Conservation (phyloP, 2,888 invertebrate species). For the Chalcis sispes region DNA sequence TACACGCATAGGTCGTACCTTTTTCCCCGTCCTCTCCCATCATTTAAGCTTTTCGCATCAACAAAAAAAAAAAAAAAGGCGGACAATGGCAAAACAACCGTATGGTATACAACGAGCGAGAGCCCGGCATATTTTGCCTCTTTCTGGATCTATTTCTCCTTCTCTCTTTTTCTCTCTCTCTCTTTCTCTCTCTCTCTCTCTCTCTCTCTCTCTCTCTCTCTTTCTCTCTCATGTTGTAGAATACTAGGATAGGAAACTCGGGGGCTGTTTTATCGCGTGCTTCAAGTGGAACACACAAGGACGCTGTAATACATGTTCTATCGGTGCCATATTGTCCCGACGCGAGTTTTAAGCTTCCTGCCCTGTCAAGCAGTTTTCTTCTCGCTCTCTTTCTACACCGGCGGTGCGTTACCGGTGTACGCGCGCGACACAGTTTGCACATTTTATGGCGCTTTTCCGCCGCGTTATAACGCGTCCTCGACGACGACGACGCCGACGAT, state of each 20-base stretch:
- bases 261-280: slow-evolving; percentile 38
- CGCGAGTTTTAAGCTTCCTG: slow-evolving; percentile 52
- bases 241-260: no score
- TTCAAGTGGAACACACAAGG: slow-evolving; percentile 34
- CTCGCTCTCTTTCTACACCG: no score
- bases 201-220: background rate
- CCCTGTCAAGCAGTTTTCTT: slow-evolving; percentile 17
- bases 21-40: no score
- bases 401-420: slow-evolving; percentile 23
- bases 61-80: no score
- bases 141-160: background rate
- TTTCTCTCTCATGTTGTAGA: background rate
- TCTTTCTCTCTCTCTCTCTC: background rate
- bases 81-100: no score
- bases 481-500: background rate
- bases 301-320: slow-evolving; percentile 41
- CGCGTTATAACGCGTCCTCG: background rate
- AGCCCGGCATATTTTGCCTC: no score
- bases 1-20: no score
- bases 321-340: slow-evolving; percentile 49
- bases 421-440: slow-evolving; percentile 45
- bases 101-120: no score
- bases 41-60: no score
- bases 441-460: slow-evolving; percentile 50
- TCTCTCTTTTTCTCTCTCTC: background rate